phyloP scores from a whole-genome alignment of 2,797 vertebrate genomes.

The Dendrocincla tyrannina region DNA sequence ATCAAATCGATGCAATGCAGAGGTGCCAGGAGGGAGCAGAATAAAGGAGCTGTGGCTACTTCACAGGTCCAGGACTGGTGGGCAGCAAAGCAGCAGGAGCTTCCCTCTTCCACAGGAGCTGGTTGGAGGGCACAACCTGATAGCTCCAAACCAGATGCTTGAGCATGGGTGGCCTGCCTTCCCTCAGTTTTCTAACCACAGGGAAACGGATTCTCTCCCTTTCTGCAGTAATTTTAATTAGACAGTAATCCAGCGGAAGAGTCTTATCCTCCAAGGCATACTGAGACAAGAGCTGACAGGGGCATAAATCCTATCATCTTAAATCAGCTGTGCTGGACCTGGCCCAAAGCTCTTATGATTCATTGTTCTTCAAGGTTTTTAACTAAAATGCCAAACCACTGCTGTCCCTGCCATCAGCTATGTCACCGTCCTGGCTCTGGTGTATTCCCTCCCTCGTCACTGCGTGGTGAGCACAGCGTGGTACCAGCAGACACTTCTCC shows the following conservation, averaged over 20 bases:
- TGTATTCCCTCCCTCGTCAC: neutral
- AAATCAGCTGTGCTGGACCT: conserved; percentile 2
- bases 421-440: neutral
- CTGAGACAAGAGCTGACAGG: neutral
- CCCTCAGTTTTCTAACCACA: neutral
- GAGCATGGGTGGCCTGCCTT: neutral
- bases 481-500: neutral
- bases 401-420: neutral
- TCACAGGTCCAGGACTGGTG: neutral
- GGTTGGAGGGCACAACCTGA: neutral
- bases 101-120: neutral
- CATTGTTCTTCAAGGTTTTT: neutral
- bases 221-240: neutral
- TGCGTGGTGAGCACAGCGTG: rapidly evolving
- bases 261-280: neutral
- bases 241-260: neutral
- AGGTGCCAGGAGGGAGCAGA: neutral
- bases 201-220: neutral
- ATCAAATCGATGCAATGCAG: neutral
- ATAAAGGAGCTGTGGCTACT: neutral
- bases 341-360: neutral
- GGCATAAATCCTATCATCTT: neutral
- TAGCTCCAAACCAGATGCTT: neutral
- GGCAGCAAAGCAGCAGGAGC: neutral
- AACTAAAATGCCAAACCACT: neutral